phyloP scores from a whole-genome alignment of 2,797 vertebrate genomes.

The Dipus sagitta region DNA sequence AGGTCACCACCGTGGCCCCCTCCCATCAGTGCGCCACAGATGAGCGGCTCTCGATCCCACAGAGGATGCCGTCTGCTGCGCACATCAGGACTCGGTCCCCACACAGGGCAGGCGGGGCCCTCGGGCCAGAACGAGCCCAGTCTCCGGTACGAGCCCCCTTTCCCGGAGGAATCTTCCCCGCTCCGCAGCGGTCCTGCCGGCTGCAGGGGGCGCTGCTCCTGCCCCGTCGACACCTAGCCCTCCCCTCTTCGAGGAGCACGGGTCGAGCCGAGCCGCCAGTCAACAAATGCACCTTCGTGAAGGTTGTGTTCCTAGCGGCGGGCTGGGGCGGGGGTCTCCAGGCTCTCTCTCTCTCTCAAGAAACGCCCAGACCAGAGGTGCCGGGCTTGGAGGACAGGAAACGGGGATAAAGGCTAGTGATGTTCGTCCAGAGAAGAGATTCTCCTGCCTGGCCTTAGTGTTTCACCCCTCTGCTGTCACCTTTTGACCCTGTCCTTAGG shows the following conservation, averaged over 20 bases:
- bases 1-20: slow-evolving; percentile 55
- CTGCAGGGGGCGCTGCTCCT: slow-evolving; percentile 77
- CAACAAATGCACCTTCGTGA: not conserved
- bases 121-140: not conserved
- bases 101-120: not conserved
- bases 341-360: not conserved
- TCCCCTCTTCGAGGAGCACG: not conserved
- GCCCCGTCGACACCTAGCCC: not conserved
- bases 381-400: not conserved
- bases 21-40: slow-evolving; percentile 52
- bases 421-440: not conserved
- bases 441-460: not conserved
- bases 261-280: not conserved
- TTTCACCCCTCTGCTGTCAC: not conserved
- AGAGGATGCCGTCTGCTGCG: slow-evolving; percentile 7
- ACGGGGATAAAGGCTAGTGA: not conserved
- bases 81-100: not conserved
- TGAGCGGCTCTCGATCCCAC: not conserved
- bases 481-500: not conserved
- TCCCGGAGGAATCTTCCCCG: not conserved
- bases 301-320: not conserved
- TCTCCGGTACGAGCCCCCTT: not conserved
- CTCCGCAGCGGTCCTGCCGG: not conserved
- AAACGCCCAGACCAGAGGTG: not conserved
- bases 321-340: not conserved